Evolutionary conservation across 2,888 invertebrate genomes (phyloP).

Genomic region (Andrena camellia): DNA sequence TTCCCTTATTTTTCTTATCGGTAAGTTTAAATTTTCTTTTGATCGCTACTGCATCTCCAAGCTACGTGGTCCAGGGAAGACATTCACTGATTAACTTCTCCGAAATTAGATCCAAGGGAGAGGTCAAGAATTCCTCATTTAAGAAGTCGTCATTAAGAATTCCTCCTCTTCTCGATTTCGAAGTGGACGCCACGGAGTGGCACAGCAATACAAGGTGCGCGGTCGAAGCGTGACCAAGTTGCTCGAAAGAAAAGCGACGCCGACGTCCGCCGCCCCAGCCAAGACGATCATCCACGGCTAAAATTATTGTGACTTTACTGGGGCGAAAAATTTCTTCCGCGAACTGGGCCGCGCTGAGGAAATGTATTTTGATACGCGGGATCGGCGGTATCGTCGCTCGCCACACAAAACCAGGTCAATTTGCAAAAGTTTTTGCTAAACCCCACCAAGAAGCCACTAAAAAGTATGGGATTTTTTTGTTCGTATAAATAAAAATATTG

Average conservation of each 20-base stretch:
- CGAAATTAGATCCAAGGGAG: no score
- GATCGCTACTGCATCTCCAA: no score
- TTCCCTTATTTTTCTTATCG: no score
- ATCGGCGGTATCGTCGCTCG: background rate
- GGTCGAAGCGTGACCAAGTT: slow-evolving; percentile 38
- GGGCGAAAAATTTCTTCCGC: slow-evolving; percentile 42
- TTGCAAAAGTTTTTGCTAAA: background rate
- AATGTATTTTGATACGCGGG: slow-evolving; percentile 20
- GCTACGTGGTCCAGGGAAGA: background rate
- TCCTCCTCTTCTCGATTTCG: background rate
- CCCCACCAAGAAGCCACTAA: no score
- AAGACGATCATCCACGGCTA: slow-evolving; percentile 52
- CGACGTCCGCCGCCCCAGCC: slow-evolving; percentile 33
- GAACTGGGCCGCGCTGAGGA: slow-evolving; percentile 25
- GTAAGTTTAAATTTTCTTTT: no score
- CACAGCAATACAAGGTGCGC: background rate
- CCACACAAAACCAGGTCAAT: background rate
- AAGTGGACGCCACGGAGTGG: background rate
- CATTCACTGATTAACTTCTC: background rate
- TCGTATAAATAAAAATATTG: no score
- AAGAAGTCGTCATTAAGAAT: no score
- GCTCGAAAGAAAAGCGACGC: slow-evolving; percentile 43
- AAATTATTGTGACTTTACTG: slow-evolving; percentile 63
- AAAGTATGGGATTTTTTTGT: no score
- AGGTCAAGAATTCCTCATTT: no score